phyloP scores from a whole-genome alignment of 2,113 vertebrate species.

The Oncorhynchus keta region DNA sequence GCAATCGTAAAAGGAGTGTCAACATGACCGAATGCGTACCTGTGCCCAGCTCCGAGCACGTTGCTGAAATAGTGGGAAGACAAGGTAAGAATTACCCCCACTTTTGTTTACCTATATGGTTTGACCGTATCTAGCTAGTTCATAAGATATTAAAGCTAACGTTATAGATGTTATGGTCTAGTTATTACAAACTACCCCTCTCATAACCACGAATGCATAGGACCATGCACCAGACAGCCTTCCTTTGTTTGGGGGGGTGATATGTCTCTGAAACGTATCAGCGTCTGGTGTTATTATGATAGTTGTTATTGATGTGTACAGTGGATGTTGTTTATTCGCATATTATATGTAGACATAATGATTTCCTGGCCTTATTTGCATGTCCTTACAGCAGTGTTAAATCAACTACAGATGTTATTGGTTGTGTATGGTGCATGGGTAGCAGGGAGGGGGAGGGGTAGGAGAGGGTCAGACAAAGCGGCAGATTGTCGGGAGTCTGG shows the following conservation, averaged over 20 bases:
- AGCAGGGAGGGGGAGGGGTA: conserved; percentile 41
- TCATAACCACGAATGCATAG: background rate
- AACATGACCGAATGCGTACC: conserved; percentile 89
- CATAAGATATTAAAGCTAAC: background rate
- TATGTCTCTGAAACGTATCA: conserved; percentile 43
- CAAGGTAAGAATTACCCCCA: conserved; percentile 73
- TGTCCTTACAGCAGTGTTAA: conserved; percentile 11
- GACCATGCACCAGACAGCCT: conserved; percentile 35
- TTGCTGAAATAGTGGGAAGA: conserved; percentile 84
- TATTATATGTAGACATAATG: conserved; percentile 1
- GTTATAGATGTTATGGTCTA: no score
- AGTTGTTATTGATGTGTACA: background rate
- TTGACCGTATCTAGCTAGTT: background rate
- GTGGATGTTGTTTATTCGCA: background rate
- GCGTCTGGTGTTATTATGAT: background rate
- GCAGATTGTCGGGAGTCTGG: conserved; percentile 77
- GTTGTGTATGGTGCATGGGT: conserved; percentile 44
- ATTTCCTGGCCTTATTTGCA: background rate
- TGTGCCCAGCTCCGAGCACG: conserved; percentile 88
- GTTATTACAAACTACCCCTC: background rate
- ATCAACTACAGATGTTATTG: conserved; percentile 44
- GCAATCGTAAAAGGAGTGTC: conserved; percentile 83
- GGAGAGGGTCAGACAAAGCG: conserved; percentile 78
- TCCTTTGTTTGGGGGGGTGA: conserved; percentile 64
- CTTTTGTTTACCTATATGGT: background rate